These are phyloP conservation scores for Alviniconcha marisindica DNA, from an alignment of 1,140 invertebrate genomes.

Conservation along the genomic window DNA sequence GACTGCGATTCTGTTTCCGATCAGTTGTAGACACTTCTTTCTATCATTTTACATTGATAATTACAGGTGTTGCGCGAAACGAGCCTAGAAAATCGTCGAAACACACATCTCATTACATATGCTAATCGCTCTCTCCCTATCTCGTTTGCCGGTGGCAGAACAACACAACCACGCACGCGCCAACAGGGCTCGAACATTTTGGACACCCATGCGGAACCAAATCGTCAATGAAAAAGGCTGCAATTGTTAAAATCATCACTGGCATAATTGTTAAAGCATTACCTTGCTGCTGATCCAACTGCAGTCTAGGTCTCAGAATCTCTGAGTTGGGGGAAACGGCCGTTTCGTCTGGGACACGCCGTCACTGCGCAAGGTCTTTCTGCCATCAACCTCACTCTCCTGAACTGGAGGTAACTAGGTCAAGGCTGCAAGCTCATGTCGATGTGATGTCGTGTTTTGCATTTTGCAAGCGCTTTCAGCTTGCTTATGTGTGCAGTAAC, in stretches of 20 bases:
- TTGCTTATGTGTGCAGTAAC: background rate
- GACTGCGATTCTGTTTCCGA: background rate
- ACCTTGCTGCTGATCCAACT: constrained; percentile 41
- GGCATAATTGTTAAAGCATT: constrained; percentile 28
- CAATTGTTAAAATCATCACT: constrained; percentile 9
- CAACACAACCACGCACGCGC: constrained; percentile 37
- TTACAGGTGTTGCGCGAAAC: background rate
- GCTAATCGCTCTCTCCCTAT: constrained; percentile 38
- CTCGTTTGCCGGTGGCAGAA: constrained; percentile 30
- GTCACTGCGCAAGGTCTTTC: constrained; percentile 15
- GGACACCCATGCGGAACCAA: constrained; percentile 43
- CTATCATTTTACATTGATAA: constrained; percentile 23
- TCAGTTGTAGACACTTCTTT: background rate
- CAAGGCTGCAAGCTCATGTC: constrained; percentile 38
- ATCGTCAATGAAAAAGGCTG: constrained; percentile 46
- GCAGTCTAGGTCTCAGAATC: background rate
- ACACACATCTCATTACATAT: constrained; percentile 49
- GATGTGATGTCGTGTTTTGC: constrained; percentile 13
- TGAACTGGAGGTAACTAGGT: constrained; percentile 48
- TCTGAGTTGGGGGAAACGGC: background rate
- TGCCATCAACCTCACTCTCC: constrained; percentile 41
- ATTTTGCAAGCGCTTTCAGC: background rate
- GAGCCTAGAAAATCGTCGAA: constrained; percentile 16
- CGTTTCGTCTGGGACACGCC: constrained; percentile 26
- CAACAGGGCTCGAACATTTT: constrained; percentile 7